These are phyloP conservation scores for Telmatherina bonti DNA, from an alignment of 2,797 vertebrate species.

Conservation along the genomic window DNA sequence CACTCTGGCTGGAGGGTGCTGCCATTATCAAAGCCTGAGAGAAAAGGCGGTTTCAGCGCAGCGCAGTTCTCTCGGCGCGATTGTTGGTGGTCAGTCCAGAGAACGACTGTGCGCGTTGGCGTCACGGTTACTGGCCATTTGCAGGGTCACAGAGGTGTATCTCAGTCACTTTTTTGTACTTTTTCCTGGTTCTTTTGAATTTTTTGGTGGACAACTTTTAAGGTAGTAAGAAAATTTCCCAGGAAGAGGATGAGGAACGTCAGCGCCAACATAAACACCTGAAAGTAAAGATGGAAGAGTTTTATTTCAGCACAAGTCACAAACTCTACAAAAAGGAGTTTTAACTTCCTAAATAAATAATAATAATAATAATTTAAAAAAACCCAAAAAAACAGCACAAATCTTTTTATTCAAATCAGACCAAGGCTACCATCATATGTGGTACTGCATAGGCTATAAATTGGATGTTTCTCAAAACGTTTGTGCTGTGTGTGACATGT, in stretches of 20 bases:
- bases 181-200: slow-evolving; percentile 90
- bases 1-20: slow-evolving; percentile 43
- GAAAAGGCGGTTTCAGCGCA: slow-evolving; percentile 28
- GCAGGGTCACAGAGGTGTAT: slow-evolving; percentile 4
- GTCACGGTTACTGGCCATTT: slow-evolving; percentile 54
- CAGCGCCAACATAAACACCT: slow-evolving; percentile 95
- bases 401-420: too few relatives aligned
- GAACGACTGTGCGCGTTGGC: slow-evolving; percentile 46
- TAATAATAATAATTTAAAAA: too few relatives aligned
- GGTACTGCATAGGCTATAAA: too few relatives aligned
- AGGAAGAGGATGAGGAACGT: slow-evolving; percentile 97
- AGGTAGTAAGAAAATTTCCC: slow-evolving; percentile 95
- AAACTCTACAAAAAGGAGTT: background rate
- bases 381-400: too few relatives aligned
- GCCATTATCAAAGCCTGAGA: slow-evolving; percentile 44
- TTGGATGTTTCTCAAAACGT: too few relatives aligned
- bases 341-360: too few relatives aligned
- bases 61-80: background rate
- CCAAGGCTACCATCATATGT: too few relatives aligned
- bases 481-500: background rate
- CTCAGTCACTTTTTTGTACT: slow-evolving; percentile 80
- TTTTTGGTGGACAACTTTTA: slow-evolving; percentile 96
- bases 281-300: slow-evolving; percentile 8
- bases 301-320: background rate
- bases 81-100: slow-evolving; percentile 25